phyloP scores from a whole-genome alignment of 2,113 vertebrate genomes.

The Muntiacus reevesi region DNA sequence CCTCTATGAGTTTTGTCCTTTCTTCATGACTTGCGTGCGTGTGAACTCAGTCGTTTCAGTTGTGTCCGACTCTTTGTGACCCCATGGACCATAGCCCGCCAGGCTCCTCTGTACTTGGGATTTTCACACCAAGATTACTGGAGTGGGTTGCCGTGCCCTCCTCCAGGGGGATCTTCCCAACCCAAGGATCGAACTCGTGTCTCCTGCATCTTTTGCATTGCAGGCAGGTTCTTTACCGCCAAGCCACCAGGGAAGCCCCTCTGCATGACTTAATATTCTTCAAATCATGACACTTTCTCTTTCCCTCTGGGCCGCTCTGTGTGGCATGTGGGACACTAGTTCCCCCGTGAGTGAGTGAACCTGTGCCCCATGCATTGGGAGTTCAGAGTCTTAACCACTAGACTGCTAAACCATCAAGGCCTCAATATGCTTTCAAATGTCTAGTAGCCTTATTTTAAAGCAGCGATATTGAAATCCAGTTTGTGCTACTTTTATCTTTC shows the following conservation, averaged over 20 bases:
- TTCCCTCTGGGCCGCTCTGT: not conserved
- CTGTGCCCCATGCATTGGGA: not conserved
- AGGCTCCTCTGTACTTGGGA: not conserved
- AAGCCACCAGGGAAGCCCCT: not conserved
- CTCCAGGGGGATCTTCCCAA: not conserved
- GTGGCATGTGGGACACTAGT: not conserved
- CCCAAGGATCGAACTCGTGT: accelerated
- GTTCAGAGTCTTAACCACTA: not conserved
- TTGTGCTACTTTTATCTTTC: not conserved
- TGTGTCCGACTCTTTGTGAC: not conserved
- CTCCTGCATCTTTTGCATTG: not conserved
- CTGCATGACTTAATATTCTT: not conserved
- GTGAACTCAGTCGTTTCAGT: not conserved
- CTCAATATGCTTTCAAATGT: not conserved
- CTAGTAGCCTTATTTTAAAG: not conserved
- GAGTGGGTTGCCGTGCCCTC: not conserved
- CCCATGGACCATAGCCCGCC: not conserved
- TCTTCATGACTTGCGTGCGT: accelerated
- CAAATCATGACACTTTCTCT: not conserved
- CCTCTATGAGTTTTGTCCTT: not conserved
- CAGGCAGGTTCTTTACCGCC: not conserved
- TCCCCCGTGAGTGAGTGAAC: not conserved
- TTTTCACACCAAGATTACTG: not conserved
- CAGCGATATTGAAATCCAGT: accelerated
- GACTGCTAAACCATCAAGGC: not conserved